Base-by-base conservation (phyloP, 1,140 invertebrate genomes). In the Camponotus vicinus region DNA sequence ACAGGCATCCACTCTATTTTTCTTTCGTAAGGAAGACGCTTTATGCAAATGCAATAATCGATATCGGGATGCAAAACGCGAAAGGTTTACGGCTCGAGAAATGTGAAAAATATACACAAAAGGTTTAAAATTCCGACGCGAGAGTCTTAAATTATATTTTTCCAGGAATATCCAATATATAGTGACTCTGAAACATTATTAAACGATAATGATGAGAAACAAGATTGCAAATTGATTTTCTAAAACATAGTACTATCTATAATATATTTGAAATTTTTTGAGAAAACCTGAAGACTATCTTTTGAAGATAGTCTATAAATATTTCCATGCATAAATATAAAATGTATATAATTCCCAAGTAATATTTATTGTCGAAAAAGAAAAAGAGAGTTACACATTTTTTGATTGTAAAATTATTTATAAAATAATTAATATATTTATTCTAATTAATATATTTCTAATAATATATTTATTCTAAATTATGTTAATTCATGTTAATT, bases 1-100 rank as follows among this genome's bases (percentile, higher is more conserved):
- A 52, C 49, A 61, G 55, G 55, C 69, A 59, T 34, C 37, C 78
- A 83, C 32, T 42, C 18, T 61, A 83, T 75, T 83, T 83, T 75
- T 75, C 69, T 83, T 75, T 75, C 57, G 49, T 49, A 83, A 75
- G 79, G n/a, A 61, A 61, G 40, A 63, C n/a, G 21, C 27, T 59
- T 75, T 37, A 83, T 75, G 79, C 67, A 71, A 59, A 73, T 73
- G 40, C 27, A 32, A 64, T 61, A 61, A 83, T 83, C 79, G 69
- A 83, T 83, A 75, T 61, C n/a, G 18, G 13, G 4, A 27, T 59
- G 37, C n/a, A 73, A 73, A 73, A n/a, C 5, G 67, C 11, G 52
- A 73, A 61, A 82, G 45, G 52, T 71, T 82, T 73, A 61, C 37
- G 42, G 45, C 7, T 71, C 13, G 45, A 11, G 18, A 18, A 34